phyloP scores from a whole-genome alignment of 2,888 invertebrate species.

The Penaeus monodon region DNA sequence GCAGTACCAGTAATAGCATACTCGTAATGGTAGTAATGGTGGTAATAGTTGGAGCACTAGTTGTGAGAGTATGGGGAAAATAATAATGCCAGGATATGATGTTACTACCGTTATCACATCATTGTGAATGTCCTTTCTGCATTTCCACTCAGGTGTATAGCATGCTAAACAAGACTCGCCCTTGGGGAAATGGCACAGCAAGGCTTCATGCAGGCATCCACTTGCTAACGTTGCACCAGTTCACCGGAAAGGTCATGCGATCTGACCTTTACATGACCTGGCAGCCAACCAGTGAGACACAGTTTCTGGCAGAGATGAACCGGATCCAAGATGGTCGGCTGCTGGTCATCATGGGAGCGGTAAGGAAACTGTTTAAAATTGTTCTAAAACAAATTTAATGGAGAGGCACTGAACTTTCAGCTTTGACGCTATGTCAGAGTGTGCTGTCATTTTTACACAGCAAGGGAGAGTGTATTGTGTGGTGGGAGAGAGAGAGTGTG shows the following conservation, averaged over 20 bases:
- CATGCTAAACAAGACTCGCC: conserved; percentile 17
- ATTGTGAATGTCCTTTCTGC: too few species aligned
- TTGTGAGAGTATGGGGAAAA: too few species aligned
- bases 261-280: conserved; percentile 39
- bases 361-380: neutral
- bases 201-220: conserved; percentile 37
- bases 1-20: too few species aligned
- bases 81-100: too few species aligned
- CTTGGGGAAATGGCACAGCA: neutral
- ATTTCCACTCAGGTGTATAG: conserved; percentile 24
- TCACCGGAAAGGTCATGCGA: conserved; percentile 17
- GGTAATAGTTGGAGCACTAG: too few species aligned
- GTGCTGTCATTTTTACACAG: too few species aligned
- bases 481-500: too few species aligned
- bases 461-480: too few species aligned
- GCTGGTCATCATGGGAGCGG: conserved; percentile 34
- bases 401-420: neutral
- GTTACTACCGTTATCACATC: too few species aligned
- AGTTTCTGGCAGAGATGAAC: conserved; percentile 13
- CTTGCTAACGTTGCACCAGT: conserved; percentile 26
- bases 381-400: neutral
- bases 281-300: conserved; percentile 22
- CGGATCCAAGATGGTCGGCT: conserved; percentile 36
- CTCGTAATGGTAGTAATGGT: too few species aligned
- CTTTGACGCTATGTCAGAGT: too few species aligned